phyloP scores from a whole-genome alignment of 2,797 vertebrate genomes.

The Corythornis leucogaster region DNA sequence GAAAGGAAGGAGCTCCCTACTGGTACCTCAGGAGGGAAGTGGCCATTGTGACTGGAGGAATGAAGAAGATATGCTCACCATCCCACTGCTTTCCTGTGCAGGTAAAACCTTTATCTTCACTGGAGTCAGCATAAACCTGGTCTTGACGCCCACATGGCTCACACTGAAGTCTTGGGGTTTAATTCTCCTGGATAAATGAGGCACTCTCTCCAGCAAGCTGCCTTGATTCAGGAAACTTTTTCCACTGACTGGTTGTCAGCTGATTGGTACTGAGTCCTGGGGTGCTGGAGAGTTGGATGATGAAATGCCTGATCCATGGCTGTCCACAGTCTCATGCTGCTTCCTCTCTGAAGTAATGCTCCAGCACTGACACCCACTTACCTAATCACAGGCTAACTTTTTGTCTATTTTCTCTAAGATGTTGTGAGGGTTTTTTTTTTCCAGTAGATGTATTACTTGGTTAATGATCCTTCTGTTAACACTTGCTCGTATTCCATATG shows the following conservation, averaged over 20 bases:
- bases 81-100: not conserved
- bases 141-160: not conserved
- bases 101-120: not conserved
- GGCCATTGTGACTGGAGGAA: rapidly evolving
- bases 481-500: slow-evolving; percentile 50
- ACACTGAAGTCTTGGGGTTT: not conserved
- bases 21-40: rapidly evolving
- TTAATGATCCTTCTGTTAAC: slow-evolving; percentile 54
- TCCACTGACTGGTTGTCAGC: not conserved
- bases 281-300: not conserved
- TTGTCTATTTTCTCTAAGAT: slow-evolving; percentile 18
- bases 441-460: slow-evolving; percentile 35
- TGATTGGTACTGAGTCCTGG: not conserved
- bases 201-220: not conserved
- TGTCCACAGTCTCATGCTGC: not conserved
- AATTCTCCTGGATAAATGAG: not conserved
- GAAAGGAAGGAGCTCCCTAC: not conserved
- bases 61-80: not conserved
- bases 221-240: not conserved
- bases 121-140: not conserved
- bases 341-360: not conserved
- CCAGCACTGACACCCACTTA: not conserved
- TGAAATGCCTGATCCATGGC: not conserved
- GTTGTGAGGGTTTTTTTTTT: slow-evolving; percentile 17
- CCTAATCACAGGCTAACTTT: not conserved